Evolutionary conservation across 2,797 vertebrate species (phyloP), one percentile per base, ranked within the genome.

Genomic region (Acropternis orthonyx): DNA sequence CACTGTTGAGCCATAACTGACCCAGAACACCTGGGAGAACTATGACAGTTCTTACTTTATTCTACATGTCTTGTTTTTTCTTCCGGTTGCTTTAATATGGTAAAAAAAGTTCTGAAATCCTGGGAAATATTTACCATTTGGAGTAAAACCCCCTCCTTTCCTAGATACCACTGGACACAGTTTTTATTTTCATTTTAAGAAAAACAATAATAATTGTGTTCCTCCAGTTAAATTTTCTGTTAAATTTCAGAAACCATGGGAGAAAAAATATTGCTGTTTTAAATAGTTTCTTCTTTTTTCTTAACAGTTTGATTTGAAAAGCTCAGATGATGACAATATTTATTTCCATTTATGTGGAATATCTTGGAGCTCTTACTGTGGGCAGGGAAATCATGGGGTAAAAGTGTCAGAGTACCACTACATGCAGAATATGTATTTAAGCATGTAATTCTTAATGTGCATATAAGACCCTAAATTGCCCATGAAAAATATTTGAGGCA

Each of bases 111-210:
- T 39, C 14, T 63, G 7, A 17, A 71, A 8, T 83, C 7, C 23
- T 18, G 4, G 7, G 7, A 79, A 16, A 26, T 26, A 46, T 73
- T 76, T 3, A 44, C 1, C 7, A 14, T 67, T 71, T 54, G 10
- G 4, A 73, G 24, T 17, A n/a, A 21, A 75, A 37, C 2, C 6
- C 44, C 5, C 3, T 68, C 6, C 2, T 75, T 63, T 20, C 43
- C 4, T 11, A 79, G 20, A 19, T 2, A 51, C 3, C 7, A 1
- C 9, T 30, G 7, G 17, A 14, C 6, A 32, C 1, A 34, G 2
- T 7, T 39, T 63, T 36, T 5, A 69, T 21, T 6, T 23, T 17
- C 5, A 74, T 32, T 54, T 73, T n/a, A 36, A 71, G n/a, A 74
- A 19, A 4, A 52, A 49, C 9, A 37, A 9, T 27, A 51, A 26